Conservation (phyloP, 2,888 invertebrate species). For the Frankliniella fusca region DNA sequence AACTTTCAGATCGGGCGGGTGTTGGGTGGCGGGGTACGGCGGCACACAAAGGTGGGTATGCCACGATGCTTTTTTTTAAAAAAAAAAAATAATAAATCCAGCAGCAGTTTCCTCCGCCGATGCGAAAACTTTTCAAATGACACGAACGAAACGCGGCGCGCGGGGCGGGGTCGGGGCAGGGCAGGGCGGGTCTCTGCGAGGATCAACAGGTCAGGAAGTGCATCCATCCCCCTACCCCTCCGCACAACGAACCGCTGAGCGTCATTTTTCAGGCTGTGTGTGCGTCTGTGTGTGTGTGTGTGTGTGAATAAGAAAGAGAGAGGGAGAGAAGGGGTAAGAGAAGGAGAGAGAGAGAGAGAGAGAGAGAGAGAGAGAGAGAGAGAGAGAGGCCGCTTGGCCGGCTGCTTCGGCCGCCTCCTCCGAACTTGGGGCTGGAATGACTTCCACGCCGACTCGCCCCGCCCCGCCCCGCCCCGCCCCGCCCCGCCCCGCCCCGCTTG, state of each 20-base stretch:
- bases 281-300: not conserved
- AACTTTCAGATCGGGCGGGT: too few species aligned
- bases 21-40: not conserved
- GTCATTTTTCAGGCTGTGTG: not conserved
- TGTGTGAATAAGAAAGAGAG: not conserved
- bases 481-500: too few species aligned
- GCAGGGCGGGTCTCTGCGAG: not conserved
- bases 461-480: too few species aligned
- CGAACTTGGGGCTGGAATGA: too few species aligned
- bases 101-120: not conserved
- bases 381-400: not conserved
- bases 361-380: not conserved
- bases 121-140: constrained; percentile 18
- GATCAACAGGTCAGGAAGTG: not conserved
- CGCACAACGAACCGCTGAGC: not conserved
- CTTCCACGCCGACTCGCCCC: too few species aligned
- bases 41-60: not conserved
- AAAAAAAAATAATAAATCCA: too few species aligned
- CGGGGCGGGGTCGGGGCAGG: too few species aligned
- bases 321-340: not conserved
- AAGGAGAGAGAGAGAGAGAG: not conserved
- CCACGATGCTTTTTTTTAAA: too few species aligned
- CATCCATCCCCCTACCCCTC: not conserved
- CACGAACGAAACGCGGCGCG: too few species aligned
- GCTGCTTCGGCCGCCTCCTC: too few species aligned